phyloP scores from a whole-genome alignment of 2,113 vertebrate genomes.

The Thymallus thymallus region DNA sequence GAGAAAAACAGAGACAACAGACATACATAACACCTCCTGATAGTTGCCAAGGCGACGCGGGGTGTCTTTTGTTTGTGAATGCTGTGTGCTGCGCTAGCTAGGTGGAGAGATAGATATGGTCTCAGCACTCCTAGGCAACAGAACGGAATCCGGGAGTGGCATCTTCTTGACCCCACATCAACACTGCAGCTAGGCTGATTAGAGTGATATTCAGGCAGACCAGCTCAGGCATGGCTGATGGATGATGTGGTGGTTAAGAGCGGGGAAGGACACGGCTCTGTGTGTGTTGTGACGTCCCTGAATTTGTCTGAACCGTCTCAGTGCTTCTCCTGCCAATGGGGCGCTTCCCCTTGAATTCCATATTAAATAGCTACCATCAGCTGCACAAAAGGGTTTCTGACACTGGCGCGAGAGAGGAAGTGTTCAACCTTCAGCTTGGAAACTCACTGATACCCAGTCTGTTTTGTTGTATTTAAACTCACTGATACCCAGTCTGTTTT shows the following conservation, averaged over 20 bases:
- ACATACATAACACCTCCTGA: slow-evolving; percentile 33
- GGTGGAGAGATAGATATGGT: slow-evolving; percentile 41
- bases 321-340: too few relatives aligned
- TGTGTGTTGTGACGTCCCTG: too few relatives aligned
- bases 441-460: too few relatives aligned
- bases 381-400: too few relatives aligned
- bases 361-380: too few relatives aligned
- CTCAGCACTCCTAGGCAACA: slow-evolving; percentile 6
- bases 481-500: too few relatives aligned
- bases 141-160: slow-evolving; percentile 34
- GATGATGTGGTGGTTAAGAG: background rate
- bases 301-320: too few relatives aligned
- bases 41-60: slow-evolving; percentile 58
- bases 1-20: slow-evolving; percentile 29
- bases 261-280: background rate
- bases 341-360: too few relatives aligned
- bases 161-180: slow-evolving; percentile 23
- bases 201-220: slow-evolving; percentile 5
- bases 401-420: too few relatives aligned
- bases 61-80: slow-evolving; percentile 28
- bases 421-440: too few relatives aligned
- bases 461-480: too few relatives aligned
- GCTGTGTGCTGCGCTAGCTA: background rate
- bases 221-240: background rate
- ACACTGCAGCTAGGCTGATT: background rate